Conservation (phyloP, 2,888 invertebrate genomes). For the Alentia gelatinosa region DNA sequence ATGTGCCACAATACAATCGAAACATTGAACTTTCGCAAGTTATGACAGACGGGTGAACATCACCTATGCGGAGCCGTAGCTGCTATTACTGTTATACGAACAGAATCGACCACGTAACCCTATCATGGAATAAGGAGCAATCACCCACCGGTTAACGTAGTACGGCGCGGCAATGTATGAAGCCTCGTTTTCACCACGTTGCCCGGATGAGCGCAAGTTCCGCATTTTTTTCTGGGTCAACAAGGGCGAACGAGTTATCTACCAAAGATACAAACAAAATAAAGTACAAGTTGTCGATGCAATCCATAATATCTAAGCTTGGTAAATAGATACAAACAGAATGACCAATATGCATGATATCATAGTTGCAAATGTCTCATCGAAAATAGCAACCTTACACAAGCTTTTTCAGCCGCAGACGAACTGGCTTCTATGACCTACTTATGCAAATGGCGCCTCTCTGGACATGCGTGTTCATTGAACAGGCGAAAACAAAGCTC, state of each 20-base stretch:
- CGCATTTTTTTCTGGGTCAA: slow-evolving; percentile 5
- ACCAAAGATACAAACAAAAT: not conserved
- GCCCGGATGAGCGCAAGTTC: slow-evolving; percentile 3
- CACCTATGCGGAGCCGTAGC: too few relatives aligned
- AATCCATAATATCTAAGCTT: too few relatives aligned
- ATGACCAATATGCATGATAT: too few relatives aligned
- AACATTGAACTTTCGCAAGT: too few relatives aligned
- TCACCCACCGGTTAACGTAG: not conserved
- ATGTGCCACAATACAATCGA: too few relatives aligned
- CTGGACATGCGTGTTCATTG: slow-evolving; percentile 53
- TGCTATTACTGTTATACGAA: too few relatives aligned
- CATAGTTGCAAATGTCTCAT: not conserved
- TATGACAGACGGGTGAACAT: too few relatives aligned
- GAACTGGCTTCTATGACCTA: slow-evolving; percentile 24
- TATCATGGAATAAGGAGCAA: not conserved
- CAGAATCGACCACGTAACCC: too few relatives aligned
- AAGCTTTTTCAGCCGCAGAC: not conserved
- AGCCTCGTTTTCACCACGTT: not conserved
- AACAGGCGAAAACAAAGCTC: slow-evolving; percentile 41
- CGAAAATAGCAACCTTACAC: not conserved
- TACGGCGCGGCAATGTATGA: not conserved
- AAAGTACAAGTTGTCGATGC: not conserved
- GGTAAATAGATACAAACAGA: too few relatives aligned
- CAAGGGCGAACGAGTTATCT: not conserved
- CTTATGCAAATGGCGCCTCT: slow-evolving; percentile 40